Percentiles rank a stretch among this genome's conserved stretches.
These are phyloP conservation scores for Clarias pachynema DNA, from an alignment of 2,797 vertebrate species.

Conservation along the genomic window DNA sequence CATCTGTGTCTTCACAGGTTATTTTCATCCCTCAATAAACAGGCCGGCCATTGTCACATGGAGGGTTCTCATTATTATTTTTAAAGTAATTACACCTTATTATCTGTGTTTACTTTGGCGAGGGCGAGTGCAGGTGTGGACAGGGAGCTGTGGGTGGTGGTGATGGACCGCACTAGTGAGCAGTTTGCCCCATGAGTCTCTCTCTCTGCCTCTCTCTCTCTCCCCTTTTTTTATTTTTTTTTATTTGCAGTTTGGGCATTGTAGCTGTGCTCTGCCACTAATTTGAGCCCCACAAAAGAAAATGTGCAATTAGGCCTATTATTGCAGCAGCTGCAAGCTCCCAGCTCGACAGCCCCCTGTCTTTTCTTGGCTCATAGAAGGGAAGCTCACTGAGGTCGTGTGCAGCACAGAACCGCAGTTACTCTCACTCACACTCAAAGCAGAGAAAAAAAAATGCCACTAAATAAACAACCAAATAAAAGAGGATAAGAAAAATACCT, in stretches of 20 bases:
- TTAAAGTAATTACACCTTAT: conserved; percentile 96
- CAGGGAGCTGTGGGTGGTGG: conserved; percentile 85
- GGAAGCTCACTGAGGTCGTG: conserved; percentile 45
- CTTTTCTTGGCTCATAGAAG: conserved; percentile 62
- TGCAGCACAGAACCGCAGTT: conserved; percentile 55
- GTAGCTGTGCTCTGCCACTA: conserved; percentile 90
- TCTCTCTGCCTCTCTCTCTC: conserved; percentile 62
- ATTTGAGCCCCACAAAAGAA: conserved; percentile 92
- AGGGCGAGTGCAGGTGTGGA: conserved; percentile 93
- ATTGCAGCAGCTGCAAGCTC: conserved; percentile 93
- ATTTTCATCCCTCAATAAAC: conserved; percentile 85
- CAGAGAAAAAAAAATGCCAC: conserved; percentile 62
- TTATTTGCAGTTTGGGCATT: conserved; percentile 84
- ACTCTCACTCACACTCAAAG: conserved; percentile 50
- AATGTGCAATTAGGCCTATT: conserved; percentile 94
- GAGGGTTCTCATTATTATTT: conserved; percentile 88
- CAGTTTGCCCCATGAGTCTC: conserved; percentile 80
- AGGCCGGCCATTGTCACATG: conserved; percentile 88
- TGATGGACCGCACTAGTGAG: conserved; percentile 81
- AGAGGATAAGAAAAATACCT: background rate
- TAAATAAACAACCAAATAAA: conserved; percentile 59
- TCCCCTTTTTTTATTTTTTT: conserved; percentile 55
- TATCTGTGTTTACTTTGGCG: conserved; percentile 97
- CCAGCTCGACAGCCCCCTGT: conserved; percentile 77
- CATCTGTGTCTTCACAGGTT: conserved; percentile 74